Evolutionary conservation across 1,140 invertebrate genomes (phyloP), one percentile per base, ranked within the genome.

Genomic region (Drosophila nigrodunni): DNA sequence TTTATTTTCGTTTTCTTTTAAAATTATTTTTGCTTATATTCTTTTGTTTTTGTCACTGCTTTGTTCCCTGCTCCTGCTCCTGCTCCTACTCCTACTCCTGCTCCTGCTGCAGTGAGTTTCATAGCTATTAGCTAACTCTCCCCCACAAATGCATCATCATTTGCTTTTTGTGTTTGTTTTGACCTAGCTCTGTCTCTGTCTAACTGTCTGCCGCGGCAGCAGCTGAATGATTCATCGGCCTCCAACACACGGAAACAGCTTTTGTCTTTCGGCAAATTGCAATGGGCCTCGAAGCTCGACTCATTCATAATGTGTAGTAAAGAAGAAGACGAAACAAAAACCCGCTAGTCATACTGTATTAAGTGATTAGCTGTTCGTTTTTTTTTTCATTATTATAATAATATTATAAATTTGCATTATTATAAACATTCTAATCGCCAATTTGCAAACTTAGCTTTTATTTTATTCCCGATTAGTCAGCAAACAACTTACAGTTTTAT

Each of bases 401-500:
- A 49, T 47, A 39, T 62, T 58, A 47, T 46, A 46, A 39, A 62
- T 13, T n/a, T 44, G 49, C 9, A 18, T 30, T 71, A 52, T 57
- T 66, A 67, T 35, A 43, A 55, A 9, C 21, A 3, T 4, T 35
- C 57, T 68, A 68, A 68, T 43, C 13, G 35, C 13, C 9, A 34
- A 47, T 25, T 7, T 50, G 54, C 7, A 39, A 58, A 30, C 21
- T 64, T 34, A 49, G 50, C 34, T 30, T 46, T 44, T 49, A 30
- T 30, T 44, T n/a, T 18, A 35, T 54, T 46, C 68, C 59, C 34
- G 71, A 73, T 73, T 68, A 68, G 71, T 73, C 71, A 73, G 64
- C 71, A 15, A 35, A 44, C 49, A 46, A 30, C 7, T 59, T 50
- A 15, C 15, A 15, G 15, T 62, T 44, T 18, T 34, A 37, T 6